phyloP scores from a whole-genome alignment of 2,888 invertebrate species.

The Horisme vitalbata region DNA sequence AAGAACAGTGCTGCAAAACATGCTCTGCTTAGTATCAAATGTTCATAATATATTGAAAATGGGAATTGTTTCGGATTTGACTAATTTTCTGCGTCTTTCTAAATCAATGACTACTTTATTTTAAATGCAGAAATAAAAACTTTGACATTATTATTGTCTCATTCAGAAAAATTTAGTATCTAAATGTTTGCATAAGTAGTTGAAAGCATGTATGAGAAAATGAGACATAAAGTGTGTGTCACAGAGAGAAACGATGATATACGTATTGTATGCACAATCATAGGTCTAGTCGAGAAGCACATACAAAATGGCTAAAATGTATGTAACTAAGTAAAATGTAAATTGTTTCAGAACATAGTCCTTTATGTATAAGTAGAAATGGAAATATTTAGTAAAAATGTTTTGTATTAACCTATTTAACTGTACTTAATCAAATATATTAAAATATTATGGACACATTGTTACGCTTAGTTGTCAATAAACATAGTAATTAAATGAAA shows the following conservation, averaged over 20 bases:
- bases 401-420: constrained; percentile 64
- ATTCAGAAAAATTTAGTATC: too few species aligned
- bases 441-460: constrained; percentile 41
- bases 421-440: constrained; percentile 47
- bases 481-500: constrained; percentile 35
- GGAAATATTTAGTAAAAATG: constrained; percentile 64
- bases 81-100: too few species aligned
- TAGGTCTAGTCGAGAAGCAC: constrained; percentile 54
- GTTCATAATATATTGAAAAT: constrained; percentile 8
- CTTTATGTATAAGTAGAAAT: constrained; percentile 38
- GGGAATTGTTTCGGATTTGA: constrained; percentile 26
- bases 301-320: constrained; percentile 32
- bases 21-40: constrained; percentile 76
- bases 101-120: too few species aligned
- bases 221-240: constrained; percentile 23
- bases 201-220: constrained; percentile 1
- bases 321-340: constrained; percentile 23
- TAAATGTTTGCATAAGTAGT: not conserved
- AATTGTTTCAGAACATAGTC: constrained; percentile 37
- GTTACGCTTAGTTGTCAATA: constrained; percentile 61
- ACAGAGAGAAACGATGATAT: constrained; percentile 36
- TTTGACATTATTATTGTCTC: too few species aligned
- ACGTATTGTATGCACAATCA: constrained; percentile 43
- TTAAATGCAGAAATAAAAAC: too few species aligned
- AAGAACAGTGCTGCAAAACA: constrained; percentile 93